Conservation (phyloP, 2,797 vertebrate genomes). For the Dendrocincla fuliginosa region DNA sequence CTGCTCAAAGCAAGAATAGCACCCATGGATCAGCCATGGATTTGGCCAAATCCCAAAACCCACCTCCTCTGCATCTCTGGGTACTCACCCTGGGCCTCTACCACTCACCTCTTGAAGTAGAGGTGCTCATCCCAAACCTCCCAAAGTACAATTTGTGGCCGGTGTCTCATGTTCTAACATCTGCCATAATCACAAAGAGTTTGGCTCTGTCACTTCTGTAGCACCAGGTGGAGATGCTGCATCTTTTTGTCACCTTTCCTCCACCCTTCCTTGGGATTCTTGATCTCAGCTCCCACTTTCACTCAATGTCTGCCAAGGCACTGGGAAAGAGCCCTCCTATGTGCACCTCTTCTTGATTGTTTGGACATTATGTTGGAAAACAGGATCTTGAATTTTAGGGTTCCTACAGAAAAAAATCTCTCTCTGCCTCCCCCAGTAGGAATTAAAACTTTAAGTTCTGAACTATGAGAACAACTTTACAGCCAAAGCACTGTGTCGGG, state of each 20-base stretch:
- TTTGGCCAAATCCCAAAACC: background rate
- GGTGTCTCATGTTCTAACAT: background rate
- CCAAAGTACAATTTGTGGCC: background rate
- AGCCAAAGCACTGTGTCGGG: background rate
- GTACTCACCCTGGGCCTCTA: background rate
- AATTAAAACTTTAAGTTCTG: background rate
- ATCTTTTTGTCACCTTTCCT: background rate
- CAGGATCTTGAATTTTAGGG: background rate
- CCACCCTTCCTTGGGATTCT: background rate
- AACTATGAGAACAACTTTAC: background rate
- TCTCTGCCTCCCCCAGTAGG: background rate
- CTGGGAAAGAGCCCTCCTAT: background rate
- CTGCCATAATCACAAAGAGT: background rate
- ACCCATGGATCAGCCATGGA: background rate
- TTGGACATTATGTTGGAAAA: background rate
- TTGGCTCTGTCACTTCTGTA: background rate
- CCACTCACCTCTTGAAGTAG: background rate
- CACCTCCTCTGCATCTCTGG: background rate
- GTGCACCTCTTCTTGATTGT: background rate
- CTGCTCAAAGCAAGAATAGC: background rate
- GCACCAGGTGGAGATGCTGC: background rate
- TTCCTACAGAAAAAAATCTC: background rate
- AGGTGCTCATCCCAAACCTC: background rate
- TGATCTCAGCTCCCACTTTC: rapidly evolving
- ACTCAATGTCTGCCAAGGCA: background rate